Evolutionary conservation across 2,888 invertebrate species (phyloP).

Genomic region (Epistrophe grossulariae): DNA sequence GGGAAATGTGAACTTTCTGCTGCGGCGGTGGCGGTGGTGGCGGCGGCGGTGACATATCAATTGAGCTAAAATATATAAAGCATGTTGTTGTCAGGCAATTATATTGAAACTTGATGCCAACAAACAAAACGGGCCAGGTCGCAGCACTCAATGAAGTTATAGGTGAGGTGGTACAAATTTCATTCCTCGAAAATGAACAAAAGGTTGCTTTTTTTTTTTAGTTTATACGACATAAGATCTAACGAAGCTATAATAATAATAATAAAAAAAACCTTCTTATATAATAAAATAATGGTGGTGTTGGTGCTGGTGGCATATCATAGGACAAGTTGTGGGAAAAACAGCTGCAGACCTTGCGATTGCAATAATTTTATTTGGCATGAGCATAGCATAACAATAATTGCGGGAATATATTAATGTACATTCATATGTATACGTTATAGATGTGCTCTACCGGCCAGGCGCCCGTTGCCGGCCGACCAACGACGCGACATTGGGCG

Average conservation of each 20-base stretch:
- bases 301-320: slow-evolving; percentile 9
- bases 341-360: slow-evolving; percentile 71
- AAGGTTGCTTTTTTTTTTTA: slow-evolving; percentile 31
- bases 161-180: slow-evolving; percentile 40
- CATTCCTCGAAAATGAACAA: slow-evolving; percentile 61
- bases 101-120: slow-evolving; percentile 66
- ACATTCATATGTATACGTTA: slow-evolving; percentile 5
- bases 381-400: slow-evolving; percentile 38
- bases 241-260: slow-evolving; percentile 26
- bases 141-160: slow-evolving; percentile 1
- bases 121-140: slow-evolving; percentile 25
- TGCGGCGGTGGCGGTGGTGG: no score
- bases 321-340: slow-evolving; percentile 59
- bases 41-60: slow-evolving; percentile 68
- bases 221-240: slow-evolving; percentile 40
- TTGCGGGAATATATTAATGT: slow-evolving; percentile 7
- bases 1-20: slow-evolving; percentile 50
- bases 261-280: no score
- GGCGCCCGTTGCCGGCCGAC: slow-evolving; percentile 27
- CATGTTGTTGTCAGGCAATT: slow-evolving; percentile 73
- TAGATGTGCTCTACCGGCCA: slow-evolving; percentile 34
- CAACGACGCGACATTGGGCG: slow-evolving; percentile 31
- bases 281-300: not conserved
- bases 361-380: slow-evolving; percentile 56
- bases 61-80: slow-evolving; percentile 47